phyloP scores from a whole-genome alignment of 1,140 invertebrate genomes.

The Drosophila sp. region DNA sequence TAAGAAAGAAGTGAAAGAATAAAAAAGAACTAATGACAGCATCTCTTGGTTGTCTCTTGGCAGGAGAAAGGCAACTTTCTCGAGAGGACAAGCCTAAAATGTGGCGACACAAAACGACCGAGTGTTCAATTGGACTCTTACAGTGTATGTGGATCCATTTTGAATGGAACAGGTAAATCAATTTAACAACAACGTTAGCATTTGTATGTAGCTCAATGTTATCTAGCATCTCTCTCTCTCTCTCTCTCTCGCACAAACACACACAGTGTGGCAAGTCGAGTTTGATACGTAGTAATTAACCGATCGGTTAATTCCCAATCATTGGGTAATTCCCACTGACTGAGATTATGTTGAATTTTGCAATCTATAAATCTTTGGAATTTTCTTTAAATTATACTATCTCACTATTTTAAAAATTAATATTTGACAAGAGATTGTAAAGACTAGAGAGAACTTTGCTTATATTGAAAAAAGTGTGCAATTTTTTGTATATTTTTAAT shows the following conservation, averaged over 20 bases:
- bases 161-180: neutral
- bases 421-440: no score
- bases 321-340: slow-evolving; percentile 5
- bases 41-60: neutral
- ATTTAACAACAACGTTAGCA: no score
- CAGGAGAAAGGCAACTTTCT: slow-evolving; percentile 12
- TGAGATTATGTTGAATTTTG: slow-evolving; percentile 9
- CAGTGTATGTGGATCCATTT: neutral
- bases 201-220: no score
- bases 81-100: neutral
- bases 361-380: neutral
- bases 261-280: neutral
- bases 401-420: no score
- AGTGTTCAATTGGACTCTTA: neutral
- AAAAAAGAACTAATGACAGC: neutral
- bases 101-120: neutral
- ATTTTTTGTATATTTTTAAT: no score
- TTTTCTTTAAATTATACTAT: no score
- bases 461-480: no score
- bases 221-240: neutral
- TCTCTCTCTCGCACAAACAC: neutral
- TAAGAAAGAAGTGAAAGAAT: no score
- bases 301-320: neutral
- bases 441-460: no score
- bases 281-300: neutral